Conservation (phyloP, 2,888 invertebrate genomes). For the Rhaphigaster nebulosa region DNA sequence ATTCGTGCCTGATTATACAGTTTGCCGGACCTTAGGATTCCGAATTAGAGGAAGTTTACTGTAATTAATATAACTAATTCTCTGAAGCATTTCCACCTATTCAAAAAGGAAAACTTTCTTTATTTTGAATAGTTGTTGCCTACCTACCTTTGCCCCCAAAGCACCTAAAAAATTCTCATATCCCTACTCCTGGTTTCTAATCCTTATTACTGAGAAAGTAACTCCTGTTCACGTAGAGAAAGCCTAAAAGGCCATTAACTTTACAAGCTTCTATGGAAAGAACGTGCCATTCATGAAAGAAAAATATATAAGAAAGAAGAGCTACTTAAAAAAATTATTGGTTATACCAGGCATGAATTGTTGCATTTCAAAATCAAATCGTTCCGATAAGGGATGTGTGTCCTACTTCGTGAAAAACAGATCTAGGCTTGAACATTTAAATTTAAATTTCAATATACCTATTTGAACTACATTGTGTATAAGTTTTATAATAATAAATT, state of each 20-base stretch:
- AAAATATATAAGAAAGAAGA: not conserved
- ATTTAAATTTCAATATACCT: too few species aligned
- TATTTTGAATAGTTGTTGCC: too few species aligned
- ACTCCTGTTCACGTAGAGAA: not conserved
- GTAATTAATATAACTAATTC: too few species aligned
- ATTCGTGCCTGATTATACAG: too few species aligned
- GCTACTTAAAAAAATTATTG: not conserved
- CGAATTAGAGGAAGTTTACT: too few species aligned
- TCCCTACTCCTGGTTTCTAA: too few species aligned
- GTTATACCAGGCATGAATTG: not conserved
- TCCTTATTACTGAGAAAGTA: not conserved
- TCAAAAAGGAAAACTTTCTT: too few species aligned
- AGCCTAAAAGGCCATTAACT: not conserved
- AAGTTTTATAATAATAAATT: too few species aligned
- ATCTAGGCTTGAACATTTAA: not conserved
- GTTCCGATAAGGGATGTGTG: not conserved
- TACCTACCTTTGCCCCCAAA: too few species aligned
- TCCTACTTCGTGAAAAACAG: not conserved
- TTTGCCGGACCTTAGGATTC: too few species aligned
- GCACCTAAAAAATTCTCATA: not conserved
- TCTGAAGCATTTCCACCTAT: too few species aligned
- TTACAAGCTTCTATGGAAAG: not conserved
- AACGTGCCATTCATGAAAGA: not conserved
- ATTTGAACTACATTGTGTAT: too few species aligned
- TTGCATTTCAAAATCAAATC: not conserved